A percentile compares a stretch with the other conserved stretches of the same genome.
These are phyloP conservation scores for Eurypyga helias DNA, from an alignment of 2,113 vertebrate genomes.

Conservation along the genomic window DNA sequence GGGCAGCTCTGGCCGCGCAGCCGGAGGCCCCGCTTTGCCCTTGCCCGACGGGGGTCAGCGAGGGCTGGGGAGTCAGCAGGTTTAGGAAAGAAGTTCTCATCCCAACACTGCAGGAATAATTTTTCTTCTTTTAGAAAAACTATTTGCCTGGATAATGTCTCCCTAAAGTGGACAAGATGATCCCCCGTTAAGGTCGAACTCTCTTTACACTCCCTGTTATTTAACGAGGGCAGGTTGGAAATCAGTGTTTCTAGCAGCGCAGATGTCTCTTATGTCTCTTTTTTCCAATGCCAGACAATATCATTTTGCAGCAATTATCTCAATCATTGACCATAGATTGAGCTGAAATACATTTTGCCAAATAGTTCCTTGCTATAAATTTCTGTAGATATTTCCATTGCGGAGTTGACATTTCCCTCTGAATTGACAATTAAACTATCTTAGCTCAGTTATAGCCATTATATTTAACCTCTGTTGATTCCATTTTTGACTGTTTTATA, in stretches of 20 bases:
- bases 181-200: neutral
- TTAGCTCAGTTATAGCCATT: neutral
- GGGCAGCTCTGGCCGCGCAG: neutral
- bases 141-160: neutral
- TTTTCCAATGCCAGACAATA: neutral
- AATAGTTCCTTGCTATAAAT: neutral
- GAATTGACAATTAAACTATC: constrained; percentile 12
- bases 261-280: neutral
- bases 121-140: neutral
- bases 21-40: neutral
- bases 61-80: neutral
- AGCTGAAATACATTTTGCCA: neutral
- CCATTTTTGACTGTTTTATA: neutral
- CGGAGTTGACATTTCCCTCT: neutral
- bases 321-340: neutral
- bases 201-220: neutral
- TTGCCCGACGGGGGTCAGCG: too few species aligned
- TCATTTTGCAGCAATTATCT: neutral
- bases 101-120: neutral
- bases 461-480: constrained; percentile 23
- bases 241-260: neutral
- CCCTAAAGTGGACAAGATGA: neutral
- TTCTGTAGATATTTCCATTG: neutral
- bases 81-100: neutral
- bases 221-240: neutral